phyloP scores from a whole-genome alignment of 2,888 invertebrate genomes.

The Hymenopus coronatus region DNA sequence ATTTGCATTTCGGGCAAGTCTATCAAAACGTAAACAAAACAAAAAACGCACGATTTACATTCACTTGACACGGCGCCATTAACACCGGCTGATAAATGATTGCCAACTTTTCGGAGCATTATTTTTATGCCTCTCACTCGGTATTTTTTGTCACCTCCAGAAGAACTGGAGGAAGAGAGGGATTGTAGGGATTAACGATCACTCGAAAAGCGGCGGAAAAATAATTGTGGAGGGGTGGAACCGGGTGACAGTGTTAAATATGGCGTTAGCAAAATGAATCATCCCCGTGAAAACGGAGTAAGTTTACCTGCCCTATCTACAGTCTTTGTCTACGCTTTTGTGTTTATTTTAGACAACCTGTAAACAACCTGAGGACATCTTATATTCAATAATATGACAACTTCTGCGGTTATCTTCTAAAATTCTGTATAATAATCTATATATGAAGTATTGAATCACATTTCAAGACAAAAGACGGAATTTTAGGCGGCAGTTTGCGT shows the following conservation, averaged over 20 bases:
- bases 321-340: not conserved
- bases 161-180: not conserved
- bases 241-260: not conserved
- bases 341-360: not conserved
- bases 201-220: not conserved
- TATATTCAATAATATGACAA: no score
- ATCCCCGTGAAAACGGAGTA: not conserved
- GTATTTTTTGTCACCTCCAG: not conserved
- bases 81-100: conserved; percentile 8
- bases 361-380: not conserved
- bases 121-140: not conserved
- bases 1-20: not conserved
- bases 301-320: not conserved
- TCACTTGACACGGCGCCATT: not conserved
- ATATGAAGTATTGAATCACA: no score
- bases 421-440: no score
- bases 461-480: no score
- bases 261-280: not conserved
- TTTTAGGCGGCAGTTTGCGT: no score
- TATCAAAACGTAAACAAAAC: not conserved
- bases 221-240: not conserved
- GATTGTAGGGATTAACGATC: not conserved
- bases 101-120: conserved; percentile 9
- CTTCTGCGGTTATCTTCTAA: no score
- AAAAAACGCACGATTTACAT: not conserved